Base-by-base conservation (phyloP, 2,888 invertebrate genomes). In the Stenodera caucasica region DNA sequence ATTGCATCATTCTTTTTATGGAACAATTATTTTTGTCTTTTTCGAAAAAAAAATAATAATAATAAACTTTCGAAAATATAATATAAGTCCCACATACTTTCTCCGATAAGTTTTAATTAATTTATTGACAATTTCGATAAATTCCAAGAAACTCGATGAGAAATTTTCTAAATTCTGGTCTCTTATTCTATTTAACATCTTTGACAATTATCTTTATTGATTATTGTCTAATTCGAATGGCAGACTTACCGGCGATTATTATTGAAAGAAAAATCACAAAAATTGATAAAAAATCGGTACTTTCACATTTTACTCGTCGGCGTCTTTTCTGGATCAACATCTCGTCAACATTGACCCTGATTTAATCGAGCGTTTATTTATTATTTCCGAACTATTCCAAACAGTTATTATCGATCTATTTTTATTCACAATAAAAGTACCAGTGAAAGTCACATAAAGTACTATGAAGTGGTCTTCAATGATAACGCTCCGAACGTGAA, bases 271-370 rank as follows among this genome's bases (percentile, higher is more conserved):
- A 45, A 45, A 45, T 23, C 12, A 21, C 4, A 23, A 12, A 45
- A 45, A 45, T n/a, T 45, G 23, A 45, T 45, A 45, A 45, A 12
- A 45, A 7, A 21, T n/a, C 45, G 23, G 23, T 45, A 45, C 45
- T 45, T 45, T 45, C 45, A 45, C 45, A 45, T 45, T 45, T 45
- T 23, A 45, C 45, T 45, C 45, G 45, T 45, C 45, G 45, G 23
- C 23, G 45, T 45, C 45, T 45, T 12, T 23, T 23, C 21, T 45
- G 1, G 23, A 23, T 45, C 45, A 45, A 45, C 45, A 45, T 45
- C 12, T 45, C 23, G 45, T 7, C 6, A 45, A 45, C 45, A 45
- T 45, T 45, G 45, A 45, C 45, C 21, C 45, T 45, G 45, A 40
- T 37, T 37, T 37, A 40, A 35, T 35, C 5, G n/a, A 14, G 5